These are phyloP conservation scores for Ochropacha duplaris DNA, from an alignment of 2,888 invertebrate species.

Conservation along the genomic window DNA sequence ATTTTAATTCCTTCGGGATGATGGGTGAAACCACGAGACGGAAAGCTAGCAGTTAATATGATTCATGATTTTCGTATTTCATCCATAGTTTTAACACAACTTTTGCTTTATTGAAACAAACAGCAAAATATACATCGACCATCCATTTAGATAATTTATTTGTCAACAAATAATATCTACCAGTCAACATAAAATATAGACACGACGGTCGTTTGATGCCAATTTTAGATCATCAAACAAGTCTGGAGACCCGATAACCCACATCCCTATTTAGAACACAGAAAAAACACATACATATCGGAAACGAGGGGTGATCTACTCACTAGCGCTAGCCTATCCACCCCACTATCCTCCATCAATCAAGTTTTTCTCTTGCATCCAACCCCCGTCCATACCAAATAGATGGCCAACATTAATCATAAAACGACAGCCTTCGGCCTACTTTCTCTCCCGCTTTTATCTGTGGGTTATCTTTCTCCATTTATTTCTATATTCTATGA, in stretches of 20 bases:
- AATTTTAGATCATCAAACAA: not conserved
- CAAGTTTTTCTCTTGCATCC: slow-evolving; percentile 58
- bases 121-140: not conserved
- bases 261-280: slow-evolving; percentile 37
- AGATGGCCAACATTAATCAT: slow-evolving; percentile 75
- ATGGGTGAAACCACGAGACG: too few relatives aligned
- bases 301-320: slow-evolving; percentile 45
- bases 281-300: slow-evolving; percentile 31
- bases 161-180: not conserved
- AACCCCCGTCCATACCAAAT: slow-evolving; percentile 54
- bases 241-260: slow-evolving; percentile 24
- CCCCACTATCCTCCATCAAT: slow-evolving; percentile 65
- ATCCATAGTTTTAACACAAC: not conserved
- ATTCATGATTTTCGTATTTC: too few relatives aligned
- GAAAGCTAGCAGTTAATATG: too few relatives aligned
- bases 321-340: too few relatives aligned
- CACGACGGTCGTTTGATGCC: not conserved
- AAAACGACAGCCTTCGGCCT: slow-evolving; percentile 60
- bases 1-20: too few relatives aligned
- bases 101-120: not conserved
- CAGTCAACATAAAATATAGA: slow-evolving; percentile 9
- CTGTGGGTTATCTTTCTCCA: slow-evolving; percentile 42
- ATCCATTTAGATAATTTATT: not conserved
- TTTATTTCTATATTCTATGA: slow-evolving; percentile 41
- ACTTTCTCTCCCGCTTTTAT: slow-evolving; percentile 56